Evolutionary conservation across 1,140 invertebrate genomes (phyloP).

Genomic region (Drosophila subobscura): DNA sequence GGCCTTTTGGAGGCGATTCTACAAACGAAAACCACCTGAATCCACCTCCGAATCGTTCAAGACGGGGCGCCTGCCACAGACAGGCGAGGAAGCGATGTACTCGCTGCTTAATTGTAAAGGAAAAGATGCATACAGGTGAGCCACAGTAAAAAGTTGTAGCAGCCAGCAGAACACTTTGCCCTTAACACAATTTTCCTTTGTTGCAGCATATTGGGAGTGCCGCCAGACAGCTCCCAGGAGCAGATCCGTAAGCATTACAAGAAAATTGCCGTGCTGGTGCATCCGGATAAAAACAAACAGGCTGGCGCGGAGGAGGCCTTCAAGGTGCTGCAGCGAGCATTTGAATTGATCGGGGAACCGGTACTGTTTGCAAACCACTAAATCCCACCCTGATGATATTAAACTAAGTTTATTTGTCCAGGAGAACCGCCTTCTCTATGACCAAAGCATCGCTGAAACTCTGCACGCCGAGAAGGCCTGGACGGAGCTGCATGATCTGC

Average conservation of each 20-base stretch:
- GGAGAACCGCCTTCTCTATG: constrained; percentile 91
- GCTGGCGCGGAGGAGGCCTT: constrained; percentile 97
- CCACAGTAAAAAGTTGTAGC: background rate
- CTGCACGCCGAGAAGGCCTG: constrained; percentile 92
- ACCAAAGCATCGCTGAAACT: constrained; percentile 88
- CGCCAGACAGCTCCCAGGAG: constrained; percentile 93
- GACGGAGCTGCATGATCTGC: constrained; percentile 91
- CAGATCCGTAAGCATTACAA: constrained; percentile 97
- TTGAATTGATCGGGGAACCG: constrained; percentile 96
- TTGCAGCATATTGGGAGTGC: constrained; percentile 93
- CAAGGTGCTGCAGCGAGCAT: constrained; percentile 96
- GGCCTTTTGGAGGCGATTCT: constrained; percentile 80
- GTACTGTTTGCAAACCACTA: constrained; percentile 84
- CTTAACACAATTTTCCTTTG: background rate
- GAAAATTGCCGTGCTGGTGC: constrained; percentile 95
- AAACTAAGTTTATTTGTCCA: constrained; percentile 70
- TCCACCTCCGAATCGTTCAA: constrained; percentile 61
- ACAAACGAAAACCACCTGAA: constrained; percentile 73
- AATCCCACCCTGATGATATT: background rate
- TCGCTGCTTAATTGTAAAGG: constrained; percentile 95
- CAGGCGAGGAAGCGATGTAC: constrained; percentile 97
- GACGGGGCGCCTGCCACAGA: constrained; percentile 89
- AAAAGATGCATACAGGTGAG: constrained; percentile 95
- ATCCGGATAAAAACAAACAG: constrained; percentile 97
- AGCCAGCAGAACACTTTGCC: background rate